Base-by-base conservation (phyloP, 2,888 invertebrate genomes). In the Blera fallax region DNA sequence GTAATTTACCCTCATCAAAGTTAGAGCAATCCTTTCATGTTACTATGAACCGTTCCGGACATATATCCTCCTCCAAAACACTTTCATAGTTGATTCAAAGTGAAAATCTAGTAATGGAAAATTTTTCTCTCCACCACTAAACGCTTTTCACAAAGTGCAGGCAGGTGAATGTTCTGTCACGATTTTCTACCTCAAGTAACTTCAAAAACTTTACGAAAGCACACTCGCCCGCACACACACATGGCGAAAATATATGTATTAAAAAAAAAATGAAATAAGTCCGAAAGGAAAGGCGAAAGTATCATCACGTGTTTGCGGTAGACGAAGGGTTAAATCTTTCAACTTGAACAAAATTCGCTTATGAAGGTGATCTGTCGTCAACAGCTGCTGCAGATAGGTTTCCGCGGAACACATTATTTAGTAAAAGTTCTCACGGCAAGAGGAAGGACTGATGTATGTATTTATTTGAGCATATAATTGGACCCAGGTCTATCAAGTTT, bases 151-250 rank as follows among this genome's bases (percentile, higher is more conserved):
- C 40, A 60, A 60, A 60, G 60, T 60, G 24, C 37, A 60, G 60
- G 37, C 24, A 79, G 79, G 83, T 84, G 83, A 73, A 79, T 62
- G 73, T 79, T 73, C 73, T 83, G 83, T 84, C 83, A 84, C 79
- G 64, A 84, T 84, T 84, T 84, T 84, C 79, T 84, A 69, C 83
- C 69, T 74, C 67, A 79, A 84, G 56, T 64, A 84, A 73, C 73
- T 69, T 67, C 43, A 73, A 69, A 84, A 79, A 79, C 60, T 69
- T 84, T 65, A 50, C 60, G 43, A 54, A 32, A 21, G 37, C 40
- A 40, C 65, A 78, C 54, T 32, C 69, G 54, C 34, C 16, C 40
- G 43, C 21, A 78, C 14, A 65, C 34, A 45, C 34, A 37, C 21
- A 40, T 2, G 3, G 10, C 2, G 34, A n/a, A 3, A 16, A 45